Conservation (phyloP, 2,888 invertebrate species). For the Caenorhabditis doughertyi region DNA sequence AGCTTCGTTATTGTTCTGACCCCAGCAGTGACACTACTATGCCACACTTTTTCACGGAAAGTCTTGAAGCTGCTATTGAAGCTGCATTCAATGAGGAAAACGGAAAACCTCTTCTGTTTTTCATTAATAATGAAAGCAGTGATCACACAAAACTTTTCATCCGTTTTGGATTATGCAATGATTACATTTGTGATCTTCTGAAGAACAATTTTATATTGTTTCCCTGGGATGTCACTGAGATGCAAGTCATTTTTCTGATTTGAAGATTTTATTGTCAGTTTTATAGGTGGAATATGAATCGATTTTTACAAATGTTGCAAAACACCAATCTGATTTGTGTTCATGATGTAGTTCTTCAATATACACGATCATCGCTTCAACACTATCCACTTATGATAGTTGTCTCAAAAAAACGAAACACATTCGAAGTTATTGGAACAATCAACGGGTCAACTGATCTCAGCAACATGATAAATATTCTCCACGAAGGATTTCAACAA, state of each 20-base stretch:
- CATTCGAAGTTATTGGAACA: not conserved
- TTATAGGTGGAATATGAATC: slow-evolving; percentile 1
- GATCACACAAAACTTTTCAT: not conserved
- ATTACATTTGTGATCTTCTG: not conserved
- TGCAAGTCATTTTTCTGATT: not conserved
- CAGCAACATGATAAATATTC: not conserved
- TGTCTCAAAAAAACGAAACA: not conserved
- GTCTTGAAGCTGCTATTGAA: not conserved
- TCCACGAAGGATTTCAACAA: not conserved
- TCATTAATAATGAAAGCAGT: slow-evolving; percentile 15
- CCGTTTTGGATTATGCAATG: not conserved
- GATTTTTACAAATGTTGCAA: not conserved
- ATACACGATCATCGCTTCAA: not conserved
- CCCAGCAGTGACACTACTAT: not conserved
- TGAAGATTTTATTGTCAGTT: not conserved
- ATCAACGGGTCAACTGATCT: slow-evolving; percentile 1
- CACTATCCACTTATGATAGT: not conserved
- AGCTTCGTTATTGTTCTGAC: not conserved
- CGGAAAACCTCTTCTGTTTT: not conserved
- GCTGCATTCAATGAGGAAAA: slow-evolving; percentile 6
- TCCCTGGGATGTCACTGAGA: slow-evolving; percentile 32
- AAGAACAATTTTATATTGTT: slow-evolving; percentile 1
- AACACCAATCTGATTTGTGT: not conserved
- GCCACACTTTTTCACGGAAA: slow-evolving; percentile 6
- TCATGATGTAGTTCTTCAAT: not conserved